These are phyloP conservation scores for Vanacampus margaritifer DNA, from an alignment of 2,113 vertebrate species.

Conservation along the genomic window DNA sequence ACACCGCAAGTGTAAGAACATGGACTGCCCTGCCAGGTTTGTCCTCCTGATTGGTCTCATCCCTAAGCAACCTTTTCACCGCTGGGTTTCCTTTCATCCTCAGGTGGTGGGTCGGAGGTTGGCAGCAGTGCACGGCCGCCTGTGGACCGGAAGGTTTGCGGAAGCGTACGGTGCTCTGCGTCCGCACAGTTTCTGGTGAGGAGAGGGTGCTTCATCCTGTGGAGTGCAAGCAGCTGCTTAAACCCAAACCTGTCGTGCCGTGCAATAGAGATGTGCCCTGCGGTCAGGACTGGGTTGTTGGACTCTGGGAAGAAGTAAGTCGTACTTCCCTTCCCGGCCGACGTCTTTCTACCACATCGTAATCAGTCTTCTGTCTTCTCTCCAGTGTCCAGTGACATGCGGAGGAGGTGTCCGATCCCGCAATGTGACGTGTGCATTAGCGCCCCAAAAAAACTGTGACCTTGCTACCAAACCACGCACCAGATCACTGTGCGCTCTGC, in stretches of 20 bases:
- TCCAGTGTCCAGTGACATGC: conserved; percentile 89
- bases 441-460: conserved; percentile 76
- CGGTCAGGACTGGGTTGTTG: conserved; percentile 86
- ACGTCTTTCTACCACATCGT: neutral
- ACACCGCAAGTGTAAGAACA: conserved; percentile 84
- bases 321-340: neutral
- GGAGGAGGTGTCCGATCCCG: conserved; percentile 87
- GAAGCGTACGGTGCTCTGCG: conserved; percentile 88
- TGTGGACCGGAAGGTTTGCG: conserved; percentile 85
- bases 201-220: conserved; percentile 82
- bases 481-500: conserved; percentile 85
- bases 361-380: neutral
- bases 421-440: conserved; percentile 77
- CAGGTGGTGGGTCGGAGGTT: conserved; percentile 97
- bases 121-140: conserved; percentile 87
- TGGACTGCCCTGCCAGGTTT: conserved; percentile 89
- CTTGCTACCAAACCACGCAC: conserved; percentile 81
- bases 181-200: conserved; percentile 83
- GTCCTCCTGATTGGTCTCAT: neutral
- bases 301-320: conserved; percentile 86
- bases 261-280: conserved; percentile 91
- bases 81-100: neutral
- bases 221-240: conserved; percentile 86
- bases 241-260: conserved; percentile 82
- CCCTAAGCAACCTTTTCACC: neutral